phyloP scores from a whole-genome alignment of 2,113 vertebrate genomes.

The Nycticryphes semicollaris region DNA sequence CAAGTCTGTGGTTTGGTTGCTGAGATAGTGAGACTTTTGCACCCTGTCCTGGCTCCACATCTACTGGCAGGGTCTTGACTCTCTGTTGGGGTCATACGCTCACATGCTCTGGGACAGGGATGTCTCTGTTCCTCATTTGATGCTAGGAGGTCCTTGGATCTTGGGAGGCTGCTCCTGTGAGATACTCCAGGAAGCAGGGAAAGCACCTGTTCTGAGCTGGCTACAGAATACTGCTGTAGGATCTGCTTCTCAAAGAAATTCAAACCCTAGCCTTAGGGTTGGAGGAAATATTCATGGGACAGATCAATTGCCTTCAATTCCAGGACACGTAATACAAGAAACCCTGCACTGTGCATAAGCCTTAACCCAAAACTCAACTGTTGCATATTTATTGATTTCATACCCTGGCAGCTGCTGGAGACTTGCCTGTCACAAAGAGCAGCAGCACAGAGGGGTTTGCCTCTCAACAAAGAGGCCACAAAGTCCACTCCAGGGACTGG shows the following conservation, averaged over 20 bases:
- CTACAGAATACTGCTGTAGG: background rate
- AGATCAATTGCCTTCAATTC: background rate
- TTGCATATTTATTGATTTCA: background rate
- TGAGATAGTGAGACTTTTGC: background rate
- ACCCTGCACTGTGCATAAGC: background rate
- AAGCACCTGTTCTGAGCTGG: background rate
- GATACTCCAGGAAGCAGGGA: background rate
- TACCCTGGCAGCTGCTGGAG: background rate
- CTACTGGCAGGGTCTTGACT: background rate
- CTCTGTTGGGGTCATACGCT: rapidly evolving
- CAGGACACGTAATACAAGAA: background rate
- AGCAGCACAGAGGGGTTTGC: background rate
- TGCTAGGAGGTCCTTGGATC: background rate
- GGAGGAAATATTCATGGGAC: background rate
- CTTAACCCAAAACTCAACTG: background rate
- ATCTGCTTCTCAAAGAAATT: background rate
- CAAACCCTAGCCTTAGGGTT: background rate
- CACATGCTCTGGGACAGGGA: background rate
- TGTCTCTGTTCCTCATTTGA: background rate
- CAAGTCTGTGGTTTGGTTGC: background rate
- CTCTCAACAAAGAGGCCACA: background rate
- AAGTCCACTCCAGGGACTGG: background rate
- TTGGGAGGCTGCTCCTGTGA: background rate
- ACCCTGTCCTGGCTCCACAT: background rate
- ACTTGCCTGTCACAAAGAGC: background rate